Evolutionary conservation across 2,797 vertebrate genomes (phyloP).

Genomic region (Austrolebias charrua): DNA sequence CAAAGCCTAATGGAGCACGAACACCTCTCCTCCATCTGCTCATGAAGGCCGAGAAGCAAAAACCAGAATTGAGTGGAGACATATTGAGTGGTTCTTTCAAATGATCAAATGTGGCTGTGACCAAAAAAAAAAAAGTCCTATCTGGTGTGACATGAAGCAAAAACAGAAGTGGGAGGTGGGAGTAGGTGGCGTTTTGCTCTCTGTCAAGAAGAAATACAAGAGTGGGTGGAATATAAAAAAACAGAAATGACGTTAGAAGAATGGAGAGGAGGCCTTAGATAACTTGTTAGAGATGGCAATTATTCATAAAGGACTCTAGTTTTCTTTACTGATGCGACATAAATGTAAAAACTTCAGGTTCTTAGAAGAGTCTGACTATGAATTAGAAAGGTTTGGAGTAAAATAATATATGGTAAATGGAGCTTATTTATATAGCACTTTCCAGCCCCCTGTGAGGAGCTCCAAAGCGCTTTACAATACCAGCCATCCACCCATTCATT

Average conservation of each 20-base stretch:
- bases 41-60: slow-evolving; percentile 5
- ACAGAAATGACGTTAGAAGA: slow-evolving; percentile 19
- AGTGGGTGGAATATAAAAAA: slow-evolving; percentile 47
- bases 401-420: too few species aligned
- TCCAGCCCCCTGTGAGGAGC: too few species aligned
- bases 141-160: slow-evolving; percentile 57
- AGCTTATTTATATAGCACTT: too few species aligned
- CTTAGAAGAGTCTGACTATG: slow-evolving; percentile 5
- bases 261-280: slow-evolving; percentile 24
- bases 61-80: slow-evolving; percentile 23
- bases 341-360: slow-evolving; percentile 14
- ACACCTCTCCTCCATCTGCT: slow-evolving; percentile 4
- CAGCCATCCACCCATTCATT: too few species aligned
- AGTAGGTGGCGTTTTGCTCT: slow-evolving; percentile 54
- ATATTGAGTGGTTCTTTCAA: slow-evolving; percentile 36
- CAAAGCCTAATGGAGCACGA: slow-evolving; percentile 12
- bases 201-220: slow-evolving; percentile 40
- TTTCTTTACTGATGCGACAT: slow-evolving; percentile 23
- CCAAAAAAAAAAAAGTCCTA: slow-evolving; percentile 37
- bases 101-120: slow-evolving; percentile 48
- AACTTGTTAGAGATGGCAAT: slow-evolving; percentile 42
- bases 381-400: not conserved
- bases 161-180: slow-evolving; percentile 48
- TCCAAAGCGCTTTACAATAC: too few species aligned
- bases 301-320: slow-evolving; percentile 40